Conservation (phyloP, 2,797 vertebrate genomes). For the Enteromius mattozi region DNA sequence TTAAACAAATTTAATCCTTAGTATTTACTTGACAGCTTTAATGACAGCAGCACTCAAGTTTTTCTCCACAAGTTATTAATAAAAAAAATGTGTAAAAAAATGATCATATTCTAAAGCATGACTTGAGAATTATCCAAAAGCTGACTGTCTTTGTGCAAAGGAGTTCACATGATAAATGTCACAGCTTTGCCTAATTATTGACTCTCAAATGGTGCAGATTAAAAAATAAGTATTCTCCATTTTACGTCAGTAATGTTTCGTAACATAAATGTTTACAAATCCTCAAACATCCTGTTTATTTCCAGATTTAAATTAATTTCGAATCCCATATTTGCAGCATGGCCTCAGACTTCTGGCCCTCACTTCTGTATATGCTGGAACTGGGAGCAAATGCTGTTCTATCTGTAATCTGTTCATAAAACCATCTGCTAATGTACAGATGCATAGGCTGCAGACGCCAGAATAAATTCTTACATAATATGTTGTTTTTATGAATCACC, state of each 20-base stretch:
- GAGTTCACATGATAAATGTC: not conserved
- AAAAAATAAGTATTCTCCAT: not conserved
- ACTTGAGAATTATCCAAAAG: not conserved
- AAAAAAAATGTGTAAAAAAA: not conserved
- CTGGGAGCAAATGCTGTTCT: slow-evolving; percentile 6
- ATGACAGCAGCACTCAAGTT: not conserved
- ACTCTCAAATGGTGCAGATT: not conserved
- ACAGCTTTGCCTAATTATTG: not conserved
- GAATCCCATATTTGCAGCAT: not conserved
- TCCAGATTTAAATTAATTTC: not conserved
- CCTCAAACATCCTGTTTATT: not conserved
- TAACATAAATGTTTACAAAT: not conserved
- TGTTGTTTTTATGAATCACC: slow-evolving; percentile 29
- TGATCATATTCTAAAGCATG: not conserved
- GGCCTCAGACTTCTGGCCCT: not conserved
- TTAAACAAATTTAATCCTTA: not conserved
- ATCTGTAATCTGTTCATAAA: slow-evolving; percentile 34
- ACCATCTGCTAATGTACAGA: slow-evolving; percentile 25
- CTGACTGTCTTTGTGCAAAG: not conserved
- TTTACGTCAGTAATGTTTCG: not conserved
- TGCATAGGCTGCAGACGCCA: not conserved
- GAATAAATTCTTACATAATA: slow-evolving; percentile 31
- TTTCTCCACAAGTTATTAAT: not conserved
- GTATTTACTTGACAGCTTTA: not conserved
- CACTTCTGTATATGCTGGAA: not conserved